A percentile compares a stretch with the other conserved stretches of the same genome.
Conservation (phyloP, 2,888 invertebrate genomes). For the Drosophila bunnanda region DNA sequence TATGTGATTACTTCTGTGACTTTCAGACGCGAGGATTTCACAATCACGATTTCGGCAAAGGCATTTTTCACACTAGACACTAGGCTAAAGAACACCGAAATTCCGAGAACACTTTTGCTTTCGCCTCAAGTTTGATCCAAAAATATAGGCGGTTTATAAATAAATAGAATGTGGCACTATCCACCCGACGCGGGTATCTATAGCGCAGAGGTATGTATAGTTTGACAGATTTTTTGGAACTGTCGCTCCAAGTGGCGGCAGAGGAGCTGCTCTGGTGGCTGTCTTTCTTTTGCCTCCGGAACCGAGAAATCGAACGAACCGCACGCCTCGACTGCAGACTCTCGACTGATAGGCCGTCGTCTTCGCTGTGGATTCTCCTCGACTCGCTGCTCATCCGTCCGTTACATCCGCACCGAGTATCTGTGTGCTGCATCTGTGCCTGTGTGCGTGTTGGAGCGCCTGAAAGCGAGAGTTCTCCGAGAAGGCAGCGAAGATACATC, state of each 20-base stretch:
- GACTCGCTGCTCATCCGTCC: constrained; percentile 58
- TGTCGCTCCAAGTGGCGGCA: constrained; percentile 59
- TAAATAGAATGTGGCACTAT: constrained; percentile 74
- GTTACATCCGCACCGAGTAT: constrained; percentile 30
- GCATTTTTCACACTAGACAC: constrained; percentile 63
- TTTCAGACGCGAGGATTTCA: constrained; percentile 51
- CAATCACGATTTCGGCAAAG: constrained; percentile 64
- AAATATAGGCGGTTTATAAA: constrained; percentile 81
- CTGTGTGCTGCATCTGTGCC: constrained; percentile 9
- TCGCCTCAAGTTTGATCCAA: constrained; percentile 68
- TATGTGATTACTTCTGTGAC: constrained; percentile 14
- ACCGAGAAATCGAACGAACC: constrained; percentile 60
- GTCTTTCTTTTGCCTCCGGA: constrained; percentile 20
- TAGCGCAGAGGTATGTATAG: constrained; percentile 44
- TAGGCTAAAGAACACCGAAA: constrained; percentile 10
- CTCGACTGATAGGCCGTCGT: constrained; percentile 65
- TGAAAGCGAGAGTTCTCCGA: constrained; percentile 39
- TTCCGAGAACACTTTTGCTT: constrained; percentile 45
- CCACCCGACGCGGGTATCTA: constrained; percentile 32
- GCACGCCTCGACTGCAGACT: constrained; percentile 63
- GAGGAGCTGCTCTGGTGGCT: constrained; percentile 39
- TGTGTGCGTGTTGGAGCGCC: constrained; percentile 15
- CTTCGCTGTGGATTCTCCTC: constrained; percentile 78
- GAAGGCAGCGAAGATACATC: constrained; percentile 30
- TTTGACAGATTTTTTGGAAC: constrained; percentile 50